Percentiles rank a stretch among this genome's conserved stretches.
phyloP scores from a whole-genome alignment of 2,113 vertebrate species.

The Alosa alosa region DNA sequence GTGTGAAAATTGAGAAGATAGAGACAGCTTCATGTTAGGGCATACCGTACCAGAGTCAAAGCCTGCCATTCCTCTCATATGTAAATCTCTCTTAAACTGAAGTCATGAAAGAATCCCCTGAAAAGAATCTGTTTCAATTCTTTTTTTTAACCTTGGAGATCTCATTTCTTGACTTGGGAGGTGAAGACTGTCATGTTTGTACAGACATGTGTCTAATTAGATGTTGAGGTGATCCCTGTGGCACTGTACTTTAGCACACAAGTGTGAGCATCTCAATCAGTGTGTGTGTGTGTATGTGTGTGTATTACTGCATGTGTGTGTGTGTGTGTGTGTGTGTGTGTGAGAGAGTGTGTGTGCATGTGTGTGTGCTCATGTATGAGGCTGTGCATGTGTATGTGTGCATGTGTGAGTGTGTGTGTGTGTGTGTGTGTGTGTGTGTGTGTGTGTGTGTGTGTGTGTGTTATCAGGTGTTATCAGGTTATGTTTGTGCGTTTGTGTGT shows the following conservation, averaged over 20 bases:
- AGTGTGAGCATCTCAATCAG: not conserved
- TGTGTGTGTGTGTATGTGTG: not conserved
- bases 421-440: not conserved
- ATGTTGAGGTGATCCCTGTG: not conserved
- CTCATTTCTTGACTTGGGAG: not conserved
- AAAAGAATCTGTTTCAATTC: not conserved
- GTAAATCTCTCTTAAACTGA: not conserved
- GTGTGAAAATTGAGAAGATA: constrained; percentile 18
- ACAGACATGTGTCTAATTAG: not conserved
- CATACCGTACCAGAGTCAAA: not conserved
- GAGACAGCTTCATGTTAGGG: constrained; percentile 10
- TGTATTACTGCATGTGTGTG: constrained; percentile 1
- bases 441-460: not conserved
- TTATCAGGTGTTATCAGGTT: not conserved
- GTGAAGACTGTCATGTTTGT: not conserved
- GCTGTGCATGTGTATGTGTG: not conserved
- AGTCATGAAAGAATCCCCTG: not conserved
- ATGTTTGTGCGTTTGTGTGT: not conserved
- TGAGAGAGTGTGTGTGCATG: not conserved
- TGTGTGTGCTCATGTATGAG: not conserved
- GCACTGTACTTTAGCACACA: not conserved
- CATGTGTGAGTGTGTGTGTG: not conserved
- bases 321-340: constrained; percentile 12
- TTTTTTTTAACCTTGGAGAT: not conserved
- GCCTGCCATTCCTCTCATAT: constrained; percentile 2